Evolutionary conservation across 2,113 vertebrate species (phyloP).

Genomic region (Epinephelus moara): DNA sequence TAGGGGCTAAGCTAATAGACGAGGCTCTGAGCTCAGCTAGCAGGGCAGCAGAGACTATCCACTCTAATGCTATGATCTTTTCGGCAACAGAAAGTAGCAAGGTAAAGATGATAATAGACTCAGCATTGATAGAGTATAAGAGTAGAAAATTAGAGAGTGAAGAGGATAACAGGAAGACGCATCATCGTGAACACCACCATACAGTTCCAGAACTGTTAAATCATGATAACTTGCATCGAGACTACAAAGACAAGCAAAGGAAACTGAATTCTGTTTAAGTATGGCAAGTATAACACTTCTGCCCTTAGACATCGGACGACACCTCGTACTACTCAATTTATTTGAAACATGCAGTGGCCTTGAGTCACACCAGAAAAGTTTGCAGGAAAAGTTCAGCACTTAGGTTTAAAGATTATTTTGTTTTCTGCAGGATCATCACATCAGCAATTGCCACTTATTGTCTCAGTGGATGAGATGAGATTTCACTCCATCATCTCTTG

Average conservation of each 20-base stretch:
- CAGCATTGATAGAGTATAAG: too few species aligned
- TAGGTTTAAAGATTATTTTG: not conserved
- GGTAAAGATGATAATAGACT: too few species aligned
- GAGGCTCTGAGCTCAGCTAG: too few species aligned
- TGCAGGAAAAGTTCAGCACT: not conserved
- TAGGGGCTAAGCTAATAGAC: too few species aligned
- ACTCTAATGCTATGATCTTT: too few species aligned
- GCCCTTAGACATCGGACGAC: too few species aligned
- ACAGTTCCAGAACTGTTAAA: not conserved
- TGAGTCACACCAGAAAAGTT: not conserved
- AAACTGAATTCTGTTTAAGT: not conserved
- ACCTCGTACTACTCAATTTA: not conserved
- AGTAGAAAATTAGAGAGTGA: too few species aligned
- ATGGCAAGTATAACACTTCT: not conserved
- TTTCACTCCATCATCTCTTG: conserved; percentile 25
- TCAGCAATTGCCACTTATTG: not conserved
- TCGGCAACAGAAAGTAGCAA: too few species aligned
- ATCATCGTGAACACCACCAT: not conserved
- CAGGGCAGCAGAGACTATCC: too few species aligned
- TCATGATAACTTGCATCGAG: not conserved
- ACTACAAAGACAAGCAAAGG: not conserved
- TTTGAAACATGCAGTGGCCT: not conserved
- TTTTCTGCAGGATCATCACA: not conserved
- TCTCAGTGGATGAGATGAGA: not conserved
- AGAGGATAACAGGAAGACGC: too few species aligned